Evolutionary conservation across 2,888 invertebrate species (phyloP).

Genomic region (Apomyelois bistriatella): DNA sequence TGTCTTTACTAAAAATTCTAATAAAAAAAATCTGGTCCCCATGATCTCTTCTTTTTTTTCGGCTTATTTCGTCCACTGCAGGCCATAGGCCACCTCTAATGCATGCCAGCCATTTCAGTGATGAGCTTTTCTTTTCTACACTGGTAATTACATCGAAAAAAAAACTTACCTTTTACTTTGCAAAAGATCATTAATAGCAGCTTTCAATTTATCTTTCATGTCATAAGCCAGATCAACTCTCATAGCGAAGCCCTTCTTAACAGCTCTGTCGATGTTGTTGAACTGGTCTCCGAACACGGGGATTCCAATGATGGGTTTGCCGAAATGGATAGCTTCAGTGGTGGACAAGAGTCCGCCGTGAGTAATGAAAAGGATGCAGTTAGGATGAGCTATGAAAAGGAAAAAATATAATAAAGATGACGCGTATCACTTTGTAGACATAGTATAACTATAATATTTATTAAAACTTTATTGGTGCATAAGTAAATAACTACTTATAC

Average conservation of each 20-base stretch:
- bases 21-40: neutral
- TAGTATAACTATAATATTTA: too few relatives aligned
- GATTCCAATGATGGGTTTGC: constrained; percentile 59
- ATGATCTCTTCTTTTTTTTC: too few relatives aligned
- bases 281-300: constrained; percentile 54
- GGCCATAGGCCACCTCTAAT: too few relatives aligned
- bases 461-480: too few relatives aligned
- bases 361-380: constrained; percentile 52
- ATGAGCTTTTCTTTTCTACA: too few relatives aligned
- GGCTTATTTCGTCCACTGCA: too few relatives aligned
- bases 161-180: constrained; percentile 47
- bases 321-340: constrained; percentile 55
- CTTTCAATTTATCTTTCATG: constrained; percentile 34
- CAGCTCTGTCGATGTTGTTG: constrained; percentile 48
- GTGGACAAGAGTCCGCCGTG: constrained; percentile 63
- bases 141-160: too few relatives aligned
- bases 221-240: constrained; percentile 38
- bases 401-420: neutral
- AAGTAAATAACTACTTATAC: too few relatives aligned
- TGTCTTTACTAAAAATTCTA: neutral
- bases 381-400: constrained; percentile 46
- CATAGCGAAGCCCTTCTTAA: constrained; percentile 47
- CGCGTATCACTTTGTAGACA: too few relatives aligned
- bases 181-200: constrained; percentile 45
- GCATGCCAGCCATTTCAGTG: too few relatives aligned